Evolutionary conservation across 2,888 invertebrate genomes (phyloP), one percentile per base, ranked within the genome.

Genomic region (Cataglyphis rosenhaueri): DNA sequence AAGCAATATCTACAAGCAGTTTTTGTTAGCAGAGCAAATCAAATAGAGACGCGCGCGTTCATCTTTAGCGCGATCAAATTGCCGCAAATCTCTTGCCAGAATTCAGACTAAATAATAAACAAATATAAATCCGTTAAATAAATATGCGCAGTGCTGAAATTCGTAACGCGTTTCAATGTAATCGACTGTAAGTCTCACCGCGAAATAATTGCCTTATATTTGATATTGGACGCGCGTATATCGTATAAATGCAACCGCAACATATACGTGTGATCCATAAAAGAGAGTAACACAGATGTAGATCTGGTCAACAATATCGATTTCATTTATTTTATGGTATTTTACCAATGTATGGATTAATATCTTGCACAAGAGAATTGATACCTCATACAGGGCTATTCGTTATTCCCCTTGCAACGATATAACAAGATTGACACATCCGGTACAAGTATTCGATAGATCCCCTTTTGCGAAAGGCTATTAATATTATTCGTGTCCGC

Each of bases 321-420:
- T 78, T 70, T 44, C 59, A 78, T 70, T 78, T 78, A 59, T 78
- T 78, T 78, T 70, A 70, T 44, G 57, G n/a, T 29, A n/a, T 70
- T 48, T 29, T 35, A 35, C 25, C 35, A 52, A 55, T 48, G 48
- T n/a, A 48, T 4, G 25, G 38, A 75, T 52, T 65, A 44, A 70
- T 59, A 44, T 10, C 21, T 62, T 9, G 73, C 59, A 15, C 44
- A 32, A 10, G 64, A 48, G 38, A 38, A 55, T 55, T 25, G 71
- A 9, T 57, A 71, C 59, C 15, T 76, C 66, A 66, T 38, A n/a
- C 38, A 15, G 32, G 32, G 29, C 3, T 29, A 29, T 52, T 48
- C 32, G 68, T 57, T 75, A 12, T 64, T 64, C 3, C 18, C 18
- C 9, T n/a, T 3, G 12, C 44, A 48, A 61, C 5, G n/a, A 25